phyloP scores from a whole-genome alignment of 1,140 invertebrate species.

The Drosophila sproati region DNA sequence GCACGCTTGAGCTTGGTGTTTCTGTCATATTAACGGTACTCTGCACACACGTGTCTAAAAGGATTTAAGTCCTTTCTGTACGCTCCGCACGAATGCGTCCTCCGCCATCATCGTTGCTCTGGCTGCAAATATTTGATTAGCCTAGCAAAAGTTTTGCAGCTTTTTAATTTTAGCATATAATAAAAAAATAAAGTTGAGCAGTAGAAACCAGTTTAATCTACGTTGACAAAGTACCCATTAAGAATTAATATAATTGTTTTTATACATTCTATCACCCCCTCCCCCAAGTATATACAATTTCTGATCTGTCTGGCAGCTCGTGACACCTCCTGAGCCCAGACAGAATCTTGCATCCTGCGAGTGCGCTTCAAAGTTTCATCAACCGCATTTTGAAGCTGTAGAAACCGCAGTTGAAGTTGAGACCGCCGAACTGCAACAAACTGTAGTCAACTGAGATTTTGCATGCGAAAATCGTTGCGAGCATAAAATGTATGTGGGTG shows the following conservation, averaged over 20 bases:
- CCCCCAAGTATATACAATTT: conserved; percentile 11
- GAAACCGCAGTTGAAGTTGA: conserved; percentile 54
- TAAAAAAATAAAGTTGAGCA: conserved; percentile 45
- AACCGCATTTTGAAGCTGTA: conserved; percentile 64
- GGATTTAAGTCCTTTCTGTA: conserved; percentile 71
- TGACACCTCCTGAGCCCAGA: conserved; percentile 19
- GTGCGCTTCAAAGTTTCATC: conserved; percentile 59
- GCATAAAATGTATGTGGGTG: neutral
- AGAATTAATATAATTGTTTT: conserved; percentile 46
- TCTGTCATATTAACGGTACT: conserved; percentile 81
- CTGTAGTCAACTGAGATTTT: conserved; percentile 49
- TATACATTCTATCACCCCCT: neutral
- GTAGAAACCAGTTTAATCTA: conserved; percentile 13
- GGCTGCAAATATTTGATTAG: conserved; percentile 81
- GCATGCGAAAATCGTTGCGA: conserved; percentile 5
- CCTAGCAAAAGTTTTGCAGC: conserved; percentile 67
- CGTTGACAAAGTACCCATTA: conserved; percentile 14
- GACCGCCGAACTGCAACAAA: conserved; percentile 27
- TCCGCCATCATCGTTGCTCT: conserved; percentile 22
- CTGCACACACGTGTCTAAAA: conserved; percentile 81
- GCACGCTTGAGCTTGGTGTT: conserved; percentile 76
- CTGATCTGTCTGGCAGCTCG: conserved; percentile 6
- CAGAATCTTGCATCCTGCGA: conserved; percentile 28
- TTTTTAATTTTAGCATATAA: conserved; percentile 57
- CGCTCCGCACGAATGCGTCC: conserved; percentile 57